These are phyloP conservation scores for Hypothenemus hampei DNA, from an alignment of 1,140 invertebrate species.

Conservation along the genomic window DNA sequence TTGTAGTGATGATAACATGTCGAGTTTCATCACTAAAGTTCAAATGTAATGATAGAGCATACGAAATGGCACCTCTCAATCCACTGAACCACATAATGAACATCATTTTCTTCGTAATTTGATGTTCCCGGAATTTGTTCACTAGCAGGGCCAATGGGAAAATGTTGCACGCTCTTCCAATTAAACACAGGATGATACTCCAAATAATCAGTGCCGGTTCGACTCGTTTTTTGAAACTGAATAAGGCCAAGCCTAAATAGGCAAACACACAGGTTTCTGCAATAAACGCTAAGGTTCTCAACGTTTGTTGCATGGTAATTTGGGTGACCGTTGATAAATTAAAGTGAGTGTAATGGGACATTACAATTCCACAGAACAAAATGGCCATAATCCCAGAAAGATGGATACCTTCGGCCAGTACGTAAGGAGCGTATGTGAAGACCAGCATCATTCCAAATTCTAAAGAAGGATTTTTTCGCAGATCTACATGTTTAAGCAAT, in stretches of 20 bases:
- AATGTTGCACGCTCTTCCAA: conserved; percentile 94
- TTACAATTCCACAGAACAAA: conserved; percentile 96
- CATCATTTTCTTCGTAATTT: conserved; percentile 97
- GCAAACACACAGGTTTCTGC: conserved; percentile 99
- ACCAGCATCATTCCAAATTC: conserved; percentile 98
- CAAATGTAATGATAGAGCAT: conserved; percentile 93
- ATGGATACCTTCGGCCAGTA: conserved; percentile 94
- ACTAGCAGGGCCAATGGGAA: conserved; percentile 91
- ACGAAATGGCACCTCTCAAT: conserved; percentile 94
- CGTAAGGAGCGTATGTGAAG: conserved; percentile 97
- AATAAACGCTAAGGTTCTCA: conserved; percentile 95
- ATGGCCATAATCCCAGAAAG: conserved; percentile 99
- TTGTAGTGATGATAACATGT: conserved; percentile 95
- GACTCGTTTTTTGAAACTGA: conserved; percentile 87
- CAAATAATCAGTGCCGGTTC: conserved; percentile 83
- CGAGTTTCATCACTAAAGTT: conserved; percentile 91
- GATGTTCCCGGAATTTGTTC: conserved; percentile 95
- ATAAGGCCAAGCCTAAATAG: conserved; percentile 96
- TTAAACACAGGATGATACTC: conserved; percentile 87
- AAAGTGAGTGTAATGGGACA: conserved; percentile 99
- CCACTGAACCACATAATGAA: conserved; percentile 99
- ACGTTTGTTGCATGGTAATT: conserved; percentile 98
- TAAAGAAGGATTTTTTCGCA: conserved; percentile 94
- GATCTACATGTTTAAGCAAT: conserved; percentile 91
- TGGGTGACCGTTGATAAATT: conserved; percentile 98